Evolutionary conservation across 2,888 invertebrate species (phyloP).

Genomic region (Prosopocoilus inquinatus): DNA sequence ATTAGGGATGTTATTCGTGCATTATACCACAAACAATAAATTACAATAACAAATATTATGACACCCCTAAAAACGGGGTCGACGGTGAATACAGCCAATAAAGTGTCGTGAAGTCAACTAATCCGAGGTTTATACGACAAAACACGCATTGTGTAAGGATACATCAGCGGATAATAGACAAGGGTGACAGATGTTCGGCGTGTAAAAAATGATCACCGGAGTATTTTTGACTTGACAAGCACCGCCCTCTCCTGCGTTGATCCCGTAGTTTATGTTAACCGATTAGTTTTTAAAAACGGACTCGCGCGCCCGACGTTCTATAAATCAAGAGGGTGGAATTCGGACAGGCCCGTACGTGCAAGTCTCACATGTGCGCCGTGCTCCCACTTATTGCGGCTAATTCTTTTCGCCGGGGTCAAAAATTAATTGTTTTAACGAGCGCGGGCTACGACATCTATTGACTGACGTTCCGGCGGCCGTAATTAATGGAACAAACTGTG

Average conservation of each 20-base stretch:
- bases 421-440: not conserved
- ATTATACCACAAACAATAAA: constrained; percentile 14
- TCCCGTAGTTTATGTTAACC: constrained; percentile 15
- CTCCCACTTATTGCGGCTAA: constrained; percentile 2
- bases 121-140: constrained; percentile 31
- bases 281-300: constrained; percentile 16
- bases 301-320: constrained; percentile 3
- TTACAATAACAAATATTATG: constrained; percentile 38
- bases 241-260: constrained; percentile 6
- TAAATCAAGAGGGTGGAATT: constrained; percentile 19
- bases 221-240: constrained; percentile 9
- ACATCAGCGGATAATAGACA: constrained; percentile 15
- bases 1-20: too few species aligned
- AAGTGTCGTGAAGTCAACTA: constrained; percentile 26
- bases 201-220: constrained; percentile 39
- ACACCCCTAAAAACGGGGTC: constrained; percentile 41
- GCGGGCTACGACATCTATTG: not conserved
- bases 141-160: constrained; percentile 19
- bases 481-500: too few species aligned
- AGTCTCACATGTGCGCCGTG: constrained; percentile 13
- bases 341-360: constrained; percentile 10
- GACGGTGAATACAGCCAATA: constrained; percentile 35
- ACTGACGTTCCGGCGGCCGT: too few species aligned
- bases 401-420: not conserved
- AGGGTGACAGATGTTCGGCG: constrained; percentile 43